Percentiles rank a stretch among this genome's conserved stretches.
phyloP scores from a whole-genome alignment of 2,888 invertebrate genomes.

The Saturnia pavonia region DNA sequence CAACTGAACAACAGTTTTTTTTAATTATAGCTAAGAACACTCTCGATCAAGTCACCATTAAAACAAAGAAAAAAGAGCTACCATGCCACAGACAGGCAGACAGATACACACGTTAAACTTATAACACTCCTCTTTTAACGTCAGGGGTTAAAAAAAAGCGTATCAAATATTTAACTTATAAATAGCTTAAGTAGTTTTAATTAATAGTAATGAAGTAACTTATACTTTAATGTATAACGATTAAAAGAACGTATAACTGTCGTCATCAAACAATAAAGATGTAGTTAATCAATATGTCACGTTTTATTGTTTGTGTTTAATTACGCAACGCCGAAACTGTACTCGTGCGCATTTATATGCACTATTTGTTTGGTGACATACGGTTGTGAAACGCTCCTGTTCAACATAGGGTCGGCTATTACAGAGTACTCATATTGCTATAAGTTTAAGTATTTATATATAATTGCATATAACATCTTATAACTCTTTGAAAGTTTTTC shows the following conservation, averaged over 20 bases:
- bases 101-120: too few species aligned
- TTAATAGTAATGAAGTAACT: background rate
- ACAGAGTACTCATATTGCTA: background rate
- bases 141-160: constrained; percentile 17
- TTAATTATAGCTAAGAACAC: too few species aligned
- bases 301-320: constrained; percentile 26
- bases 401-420: constrained; percentile 17
- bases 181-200: background rate
- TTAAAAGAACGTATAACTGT: background rate
- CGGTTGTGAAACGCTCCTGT: constrained; percentile 46
- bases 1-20: too few species aligned
- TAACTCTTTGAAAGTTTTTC: too few species aligned
- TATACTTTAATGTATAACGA: background rate
- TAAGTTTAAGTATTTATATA: background rate
- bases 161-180: background rate
- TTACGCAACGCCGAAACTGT: constrained; percentile 28
- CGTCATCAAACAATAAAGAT: constrained; percentile 3
- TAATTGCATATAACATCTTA: too few species aligned
- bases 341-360: constrained; percentile 44
- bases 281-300: constrained; percentile 20
- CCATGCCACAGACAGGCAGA: too few species aligned
- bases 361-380: constrained; percentile 34
- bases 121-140: too few species aligned
- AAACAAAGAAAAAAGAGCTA: too few species aligned
- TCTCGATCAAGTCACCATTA: too few species aligned